Percentiles rank a stretch among this genome's conserved stretches.
Evolutionary conservation across 2,888 invertebrate genomes (phyloP).

Genomic region (Bimastos eiseni): DNA sequence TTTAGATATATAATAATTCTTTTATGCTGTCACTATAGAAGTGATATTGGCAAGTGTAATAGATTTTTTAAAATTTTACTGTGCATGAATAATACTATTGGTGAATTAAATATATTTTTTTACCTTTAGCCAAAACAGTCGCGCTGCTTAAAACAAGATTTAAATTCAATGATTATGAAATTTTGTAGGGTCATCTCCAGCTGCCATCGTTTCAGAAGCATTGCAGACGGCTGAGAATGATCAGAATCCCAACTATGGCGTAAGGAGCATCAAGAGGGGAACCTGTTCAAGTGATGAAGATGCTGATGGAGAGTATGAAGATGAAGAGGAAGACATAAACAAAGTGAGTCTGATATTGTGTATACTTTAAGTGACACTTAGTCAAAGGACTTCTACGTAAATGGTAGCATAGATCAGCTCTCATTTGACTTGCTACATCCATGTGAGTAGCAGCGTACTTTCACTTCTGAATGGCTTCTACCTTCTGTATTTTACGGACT

Average conservation of each 20-base stretch:
- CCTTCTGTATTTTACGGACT: background rate
- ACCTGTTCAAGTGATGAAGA: conserved; percentile 28
- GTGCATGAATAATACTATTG: too few species aligned
- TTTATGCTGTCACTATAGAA: too few species aligned
- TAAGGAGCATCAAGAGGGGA: background rate
- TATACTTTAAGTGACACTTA: background rate
- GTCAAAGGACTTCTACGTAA: too few species aligned
- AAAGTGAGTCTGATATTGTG: background rate
- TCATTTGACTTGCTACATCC: too few species aligned
- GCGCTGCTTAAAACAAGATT: background rate
- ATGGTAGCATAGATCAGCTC: too few species aligned
- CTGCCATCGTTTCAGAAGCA: background rate
- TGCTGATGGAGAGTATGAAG: conserved; percentile 41
- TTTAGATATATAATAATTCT: too few species aligned
- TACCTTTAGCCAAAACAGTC: too few species aligned
- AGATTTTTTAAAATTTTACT: too few species aligned
- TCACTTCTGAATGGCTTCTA: too few species aligned
- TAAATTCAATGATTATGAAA: background rate
- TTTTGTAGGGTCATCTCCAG: background rate
- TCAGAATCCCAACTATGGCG: background rate
- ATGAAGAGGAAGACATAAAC: conserved; percentile 39
- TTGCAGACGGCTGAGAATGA: background rate
- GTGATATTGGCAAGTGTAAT: background rate
- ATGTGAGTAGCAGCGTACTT: too few species aligned
- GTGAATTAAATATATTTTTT: too few species aligned